Base-by-base conservation (phyloP, 2,113 vertebrate species). In the Paramisgurnus dabryanus region DNA sequence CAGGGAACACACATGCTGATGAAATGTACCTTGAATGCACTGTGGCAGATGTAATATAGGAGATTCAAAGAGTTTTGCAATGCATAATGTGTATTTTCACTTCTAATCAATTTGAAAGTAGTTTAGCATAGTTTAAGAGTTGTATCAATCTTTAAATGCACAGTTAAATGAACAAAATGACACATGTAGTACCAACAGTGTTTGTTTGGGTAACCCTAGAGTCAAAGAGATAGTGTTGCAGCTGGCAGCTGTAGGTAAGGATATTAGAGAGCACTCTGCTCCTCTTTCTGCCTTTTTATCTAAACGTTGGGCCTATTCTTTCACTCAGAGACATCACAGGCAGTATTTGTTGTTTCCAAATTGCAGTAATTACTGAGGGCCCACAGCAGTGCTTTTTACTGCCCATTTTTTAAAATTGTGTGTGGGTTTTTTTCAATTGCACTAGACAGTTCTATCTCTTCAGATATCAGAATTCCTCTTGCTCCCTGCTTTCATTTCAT, bases 401-500 rank as follows among this genome's bases (percentile, higher is more conserved):
- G 12, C 60, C 60, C 70, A 78, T 71, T 43, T 27, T 55, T 64
- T 11, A 71, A 18, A 34, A 11, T 7, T 57, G 15, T 66, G 27
- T 49, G 45, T 11, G 39, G 22, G 22, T 22, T 73, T 34, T 67
- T 63, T 60, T 40, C 49, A 63, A 45, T 49, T 27, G 49, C 34
- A 57, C 39, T 43, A 17, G 53, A 43, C 58, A 64, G 12, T 3
- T 22, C 60, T 43, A 71, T 80, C 68, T 82, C 61, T 66, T 65
- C 47, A 70, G 50, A 65, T 86, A 86, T 76, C 87, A 84, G 87
- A 87, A 89, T 88, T 84, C 84, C 47, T 15, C 68, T 22, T 85
- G 67, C 66, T 55, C 18, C 49, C 50, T 34, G 27, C 40, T 45
- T 7, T 40, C 18, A 4, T 40, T n/a, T 34, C 27, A 34, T 34